Conservation (phyloP, 2,797 vertebrate genomes). For the Choloepus didactylus region DNA sequence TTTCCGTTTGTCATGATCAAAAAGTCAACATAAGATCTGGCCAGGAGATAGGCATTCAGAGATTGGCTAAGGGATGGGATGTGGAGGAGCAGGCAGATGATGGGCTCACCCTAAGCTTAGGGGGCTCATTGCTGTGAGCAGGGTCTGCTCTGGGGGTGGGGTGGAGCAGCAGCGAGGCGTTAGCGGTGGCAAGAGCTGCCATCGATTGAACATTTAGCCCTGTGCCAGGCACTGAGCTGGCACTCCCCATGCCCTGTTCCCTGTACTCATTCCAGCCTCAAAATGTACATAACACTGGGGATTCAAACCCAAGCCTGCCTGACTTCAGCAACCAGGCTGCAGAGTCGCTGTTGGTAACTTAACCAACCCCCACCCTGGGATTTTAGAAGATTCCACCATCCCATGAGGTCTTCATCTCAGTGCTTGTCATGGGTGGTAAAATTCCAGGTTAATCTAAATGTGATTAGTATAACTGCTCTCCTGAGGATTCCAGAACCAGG, state of each 20-base stretch:
- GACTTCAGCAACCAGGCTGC: not conserved
- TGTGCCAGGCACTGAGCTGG: not conserved
- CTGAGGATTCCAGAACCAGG: not conserved
- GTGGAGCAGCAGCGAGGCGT: not conserved
- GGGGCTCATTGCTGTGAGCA: not conserved
- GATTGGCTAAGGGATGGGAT: not conserved
- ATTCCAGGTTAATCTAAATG: not conserved
- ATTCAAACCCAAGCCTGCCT: not conserved
- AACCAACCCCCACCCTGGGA: fast-evolving
- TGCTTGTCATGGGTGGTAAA: not conserved
- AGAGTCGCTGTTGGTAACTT: not conserved
- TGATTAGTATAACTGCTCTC: not conserved
- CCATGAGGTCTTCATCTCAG: not conserved
- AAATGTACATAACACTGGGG: too few species aligned
- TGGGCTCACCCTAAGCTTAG: not conserved
- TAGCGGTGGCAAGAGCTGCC: not conserved
- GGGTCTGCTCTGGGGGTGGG: not conserved
- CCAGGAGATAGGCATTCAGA: not conserved
- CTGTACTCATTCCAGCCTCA: not conserved
- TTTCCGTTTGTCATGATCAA: not conserved
- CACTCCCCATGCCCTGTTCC: not conserved
- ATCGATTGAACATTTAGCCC: not conserved
- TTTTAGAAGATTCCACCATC: not conserved
- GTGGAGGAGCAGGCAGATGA: not conserved
- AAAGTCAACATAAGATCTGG: not conserved